Base-by-base conservation (phyloP, 2,888 invertebrate species). In the Lumbricus terrestris region DNA sequence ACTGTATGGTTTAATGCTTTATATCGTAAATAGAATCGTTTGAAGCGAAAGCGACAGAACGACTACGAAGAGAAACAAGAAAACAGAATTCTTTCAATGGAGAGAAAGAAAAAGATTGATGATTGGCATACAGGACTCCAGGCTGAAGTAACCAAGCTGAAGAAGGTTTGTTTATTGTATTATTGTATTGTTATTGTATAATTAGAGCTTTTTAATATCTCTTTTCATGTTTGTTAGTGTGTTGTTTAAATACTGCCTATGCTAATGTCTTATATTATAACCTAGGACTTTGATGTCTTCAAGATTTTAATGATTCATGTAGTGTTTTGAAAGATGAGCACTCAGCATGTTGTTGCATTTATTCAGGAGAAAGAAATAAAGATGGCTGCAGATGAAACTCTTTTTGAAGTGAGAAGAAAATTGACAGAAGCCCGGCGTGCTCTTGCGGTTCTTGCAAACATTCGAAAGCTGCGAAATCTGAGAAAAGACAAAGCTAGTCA, bases 341-440 rank as follows among this genome's bases (percentile, higher is more conserved):
- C 5, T 35, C 34, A n/a, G 69, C n/a, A 69, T 69, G 8, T 69
- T 69, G 69, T 69, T 69, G 69, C 69, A 69, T 69, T 69, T 69
- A 34, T 89, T 38, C 35, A 89, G 89, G 89, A 89, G 6, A 89
- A 54, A 69, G 89, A 89, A 54, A 89, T 89, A 15, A 47, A 89
- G 29, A 37, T 33, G 33, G 69, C 69, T 42, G 89, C 82, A 6
- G 89, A 89, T 37, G 69, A 47, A 47, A 89, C 69, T 35, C 89
- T 89, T 33, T 47, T 54, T 34, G 89, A 89, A 69, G 89, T 89
- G n/a, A n/a, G 89, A 54, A 38, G 37, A 37, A 89, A 89, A 35
- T 37, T 89, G 82, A 54, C 89, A 0, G 89, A 89, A 47, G 69
- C 38, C 33, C 23, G 40, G 38, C 37, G 88, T 34, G 88, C 88